Evolutionary conservation across 2,888 invertebrate species (phyloP), one percentile per base, ranked within the genome.

Genomic region (Eupithecia centaureata): DNA sequence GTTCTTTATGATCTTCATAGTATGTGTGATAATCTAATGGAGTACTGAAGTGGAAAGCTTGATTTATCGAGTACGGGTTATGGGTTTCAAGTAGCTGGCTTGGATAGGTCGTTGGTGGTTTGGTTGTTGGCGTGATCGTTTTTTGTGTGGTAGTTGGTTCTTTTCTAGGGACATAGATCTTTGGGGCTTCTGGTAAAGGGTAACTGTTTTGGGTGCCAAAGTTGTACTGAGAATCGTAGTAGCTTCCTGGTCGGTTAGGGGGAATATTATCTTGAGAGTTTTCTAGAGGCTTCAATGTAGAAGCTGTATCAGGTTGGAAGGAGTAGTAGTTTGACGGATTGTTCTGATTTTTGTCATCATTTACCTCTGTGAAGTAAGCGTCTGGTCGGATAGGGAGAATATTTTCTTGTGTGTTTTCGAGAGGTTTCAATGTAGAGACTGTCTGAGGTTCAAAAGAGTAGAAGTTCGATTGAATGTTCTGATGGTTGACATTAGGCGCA

Each of bases 1-100:
- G 82, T 70, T 89, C 89, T 76, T 90, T 90, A 52, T 84, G 81
- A 58, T 92, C 92, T 27, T 93, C 91, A 32, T 86, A 88, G 73
- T 87, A 89, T 68, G 82, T 89, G 63, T 90, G 90, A 73, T 92
- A 91, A 70, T 92, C 93, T 67, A 92, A 79, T 7, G 93, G 92
- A 61, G 92, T 92, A 75, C 90, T 93, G 68, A 91, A 91, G 75
- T 92, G 91, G 82, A 93, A 93, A 0, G 92, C 93, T 75, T 93
- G 93, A 73, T 93, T 94, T 64, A 93, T 93, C 0, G 92, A 92
- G 74, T 91, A 93, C 1, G 94, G 93, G 73, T 93, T 93, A 65
- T 93, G 93, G 13, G 93, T 93, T 77, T 93, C 92, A 18, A 93
- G 76, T 60, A 93, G 75, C 71, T 89, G 90, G 71, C 83, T 91